phyloP scores from a whole-genome alignment of 2,113 vertebrate species.

The Planiliza haematocheilus region DNA sequence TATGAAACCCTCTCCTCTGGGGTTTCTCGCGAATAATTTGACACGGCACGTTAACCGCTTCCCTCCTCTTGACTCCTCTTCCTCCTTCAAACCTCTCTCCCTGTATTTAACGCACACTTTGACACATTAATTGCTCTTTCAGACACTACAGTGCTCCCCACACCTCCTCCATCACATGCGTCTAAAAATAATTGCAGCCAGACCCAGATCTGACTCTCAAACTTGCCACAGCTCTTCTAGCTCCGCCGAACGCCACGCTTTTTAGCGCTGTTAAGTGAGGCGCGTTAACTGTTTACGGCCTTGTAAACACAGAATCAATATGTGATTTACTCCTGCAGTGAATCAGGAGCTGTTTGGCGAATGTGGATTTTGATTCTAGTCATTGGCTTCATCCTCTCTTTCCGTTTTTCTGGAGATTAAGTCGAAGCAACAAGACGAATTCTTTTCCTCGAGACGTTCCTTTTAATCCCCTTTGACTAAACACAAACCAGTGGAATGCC shows the following conservation, averaged over 20 bases:
- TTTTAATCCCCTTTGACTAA: background rate
- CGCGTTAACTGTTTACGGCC: slow-evolving; percentile 27
- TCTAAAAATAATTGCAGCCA: slow-evolving; percentile 51
- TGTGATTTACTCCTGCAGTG: slow-evolving; percentile 34
- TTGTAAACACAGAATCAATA: slow-evolving; percentile 51
- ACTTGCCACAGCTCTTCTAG: background rate
- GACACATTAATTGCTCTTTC: slow-evolving; percentile 40
- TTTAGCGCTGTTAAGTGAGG: slow-evolving; percentile 29
- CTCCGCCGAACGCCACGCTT: slow-evolving; percentile 9
- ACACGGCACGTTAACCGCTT: background rate
- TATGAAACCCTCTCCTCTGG: background rate
- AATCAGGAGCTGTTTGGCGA: slow-evolving; percentile 13
- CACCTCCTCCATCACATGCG: slow-evolving; percentile 42
- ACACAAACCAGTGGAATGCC: background rate
- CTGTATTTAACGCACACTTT: background rate
- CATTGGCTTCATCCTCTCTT: background rate
- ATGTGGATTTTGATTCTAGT: slow-evolving; percentile 6
- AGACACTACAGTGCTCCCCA: slow-evolving; percentile 50
- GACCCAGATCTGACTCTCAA: slow-evolving; percentile 20
- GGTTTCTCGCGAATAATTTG: slow-evolving; percentile 1
- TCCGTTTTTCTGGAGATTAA: background rate
- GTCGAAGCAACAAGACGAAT: background rate
- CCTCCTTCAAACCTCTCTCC: slow-evolving; percentile 21
- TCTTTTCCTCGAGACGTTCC: background rate
- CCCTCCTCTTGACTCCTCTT: background rate